phyloP scores from a whole-genome alignment of 2,888 invertebrate genomes.

The Dascillus cervinus region DNA sequence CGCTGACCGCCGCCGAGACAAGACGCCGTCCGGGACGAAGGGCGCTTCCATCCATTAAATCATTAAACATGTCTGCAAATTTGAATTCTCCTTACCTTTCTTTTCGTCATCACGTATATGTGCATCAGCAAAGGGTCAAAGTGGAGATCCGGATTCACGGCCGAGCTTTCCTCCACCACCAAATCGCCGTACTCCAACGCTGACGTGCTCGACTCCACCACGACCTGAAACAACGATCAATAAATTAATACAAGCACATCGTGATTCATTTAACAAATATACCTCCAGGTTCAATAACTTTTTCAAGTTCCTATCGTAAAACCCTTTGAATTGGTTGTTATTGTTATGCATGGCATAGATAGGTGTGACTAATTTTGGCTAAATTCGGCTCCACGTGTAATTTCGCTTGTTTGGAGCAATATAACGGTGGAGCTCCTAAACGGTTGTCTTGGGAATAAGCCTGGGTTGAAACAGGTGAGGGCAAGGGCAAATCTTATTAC shows the following conservation, averaged over 20 bases:
- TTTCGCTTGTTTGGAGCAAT: conserved; percentile 19
- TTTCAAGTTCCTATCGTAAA: no score
- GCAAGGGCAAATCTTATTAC: conserved; percentile 29
- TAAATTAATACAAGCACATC: no score
- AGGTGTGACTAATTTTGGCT: conserved; percentile 14
- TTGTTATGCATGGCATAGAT: no score
- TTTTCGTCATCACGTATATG: conserved; percentile 89
- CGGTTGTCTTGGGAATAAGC: conserved; percentile 29
- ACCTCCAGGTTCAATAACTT: no score
- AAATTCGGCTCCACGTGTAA: conserved; percentile 23
- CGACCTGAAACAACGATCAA: conserved; percentile 54
- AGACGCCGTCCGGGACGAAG: neutral
- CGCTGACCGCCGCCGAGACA: conserved; percentile 8
- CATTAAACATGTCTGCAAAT: conserved; percentile 5
- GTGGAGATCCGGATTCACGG: conserved; percentile 83
- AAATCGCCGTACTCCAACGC: conserved; percentile 90
- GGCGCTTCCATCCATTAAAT: conserved; percentile 5
- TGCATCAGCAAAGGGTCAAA: conserved; percentile 87
- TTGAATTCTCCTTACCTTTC: conserved; percentile 54
- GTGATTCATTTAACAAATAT: no score
- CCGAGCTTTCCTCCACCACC: conserved; percentile 71
- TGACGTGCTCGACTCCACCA: conserved; percentile 74
- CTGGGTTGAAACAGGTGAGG: conserved; percentile 28
- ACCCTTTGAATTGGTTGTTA: no score
- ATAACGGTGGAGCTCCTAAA: conserved; percentile 24